Evolutionary conservation across 1,140 invertebrate genomes (phyloP), one percentile per base, ranked within the genome.

Genomic region (Hylaeus volcanicus): DNA sequence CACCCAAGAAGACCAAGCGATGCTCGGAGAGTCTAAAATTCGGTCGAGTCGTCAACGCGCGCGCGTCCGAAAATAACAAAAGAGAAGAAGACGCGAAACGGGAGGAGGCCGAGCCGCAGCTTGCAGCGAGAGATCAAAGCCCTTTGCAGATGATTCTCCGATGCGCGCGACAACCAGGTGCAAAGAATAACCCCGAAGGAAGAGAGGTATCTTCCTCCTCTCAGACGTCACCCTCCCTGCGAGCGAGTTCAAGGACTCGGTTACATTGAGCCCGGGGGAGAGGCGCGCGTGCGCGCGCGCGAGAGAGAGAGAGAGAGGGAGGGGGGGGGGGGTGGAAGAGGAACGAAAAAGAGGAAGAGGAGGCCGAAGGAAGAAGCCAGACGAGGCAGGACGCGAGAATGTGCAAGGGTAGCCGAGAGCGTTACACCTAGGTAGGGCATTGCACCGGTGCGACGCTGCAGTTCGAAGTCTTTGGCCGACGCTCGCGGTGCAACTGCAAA

Each of bases 391-490:
- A 81, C 73, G 69, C 75, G 76, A 85, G 83, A 72, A 85, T 88
- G 87, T 83, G 83, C 89, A 92, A 92, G 88, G 90, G 90, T 91
- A 92, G 85, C 77, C 85, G 90, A 89, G 91, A 93, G 90, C 89
- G 88, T 89, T 90, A 91, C 89, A 92, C 89, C 90, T 92, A 92
- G 91, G 90, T 92, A 93, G 92, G 91, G 90, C 92, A 93, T 92
- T 92, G 92, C 92, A 91, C 92, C 89, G 90, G 77, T 81, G 85
- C 77, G 81, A 79, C 76, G 76, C 63, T 61, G 70, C 69, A 75
- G 81, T 86, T 71, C 61, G 77, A 88, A 85, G 86, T 80, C 88
- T 86, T 84, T 85, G 82, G 66, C 80, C 85, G 80, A 63, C 74
- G 86, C 75, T 81, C 81, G 74, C 85, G 70, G 81, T 83, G 83